These are phyloP conservation scores for Drosophila pandora DNA, from an alignment of 1,140 invertebrate species.

Conservation along the genomic window DNA sequence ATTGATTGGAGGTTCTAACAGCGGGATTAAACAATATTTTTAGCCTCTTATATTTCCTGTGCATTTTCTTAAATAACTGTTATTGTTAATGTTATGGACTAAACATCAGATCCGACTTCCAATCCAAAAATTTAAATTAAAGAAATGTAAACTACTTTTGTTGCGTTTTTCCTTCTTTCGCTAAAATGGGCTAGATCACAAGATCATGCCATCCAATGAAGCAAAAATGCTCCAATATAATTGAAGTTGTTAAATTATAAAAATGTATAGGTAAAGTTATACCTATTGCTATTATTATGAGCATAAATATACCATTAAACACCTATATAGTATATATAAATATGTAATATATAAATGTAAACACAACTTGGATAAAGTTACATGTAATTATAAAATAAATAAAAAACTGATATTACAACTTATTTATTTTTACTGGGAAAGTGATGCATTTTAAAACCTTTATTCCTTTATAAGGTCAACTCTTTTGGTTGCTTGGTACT, in stretches of 20 bases:
- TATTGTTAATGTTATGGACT: no score
- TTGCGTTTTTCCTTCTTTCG: no score
- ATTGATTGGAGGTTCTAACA: neutral
- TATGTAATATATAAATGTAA: constrained; percentile 11
- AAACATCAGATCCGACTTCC: no score
- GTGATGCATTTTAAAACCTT: no score
- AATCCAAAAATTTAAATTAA: no score
- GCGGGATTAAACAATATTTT: no score
- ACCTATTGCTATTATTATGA: constrained; percentile 16
- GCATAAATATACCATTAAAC: constrained; percentile 13
- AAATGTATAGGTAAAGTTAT: constrained; percentile 36
- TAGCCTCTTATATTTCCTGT: no score
- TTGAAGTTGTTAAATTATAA: constrained; percentile 39
- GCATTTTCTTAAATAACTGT: no score
- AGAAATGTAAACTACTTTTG: no score
- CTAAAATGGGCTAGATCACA: neutral
- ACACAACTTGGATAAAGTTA: neutral
- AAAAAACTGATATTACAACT: neutral
- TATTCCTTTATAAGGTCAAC: neutral
- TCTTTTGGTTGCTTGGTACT: neutral
- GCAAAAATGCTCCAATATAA: constrained; percentile 9
- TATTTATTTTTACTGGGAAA: neutral
- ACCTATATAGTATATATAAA: constrained; percentile 31
- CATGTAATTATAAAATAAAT: constrained; percentile 1
- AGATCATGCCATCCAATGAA: neutral